phyloP scores from a whole-genome alignment of 1,140 invertebrate genomes.

The Drosophila ercepeae region DNA sequence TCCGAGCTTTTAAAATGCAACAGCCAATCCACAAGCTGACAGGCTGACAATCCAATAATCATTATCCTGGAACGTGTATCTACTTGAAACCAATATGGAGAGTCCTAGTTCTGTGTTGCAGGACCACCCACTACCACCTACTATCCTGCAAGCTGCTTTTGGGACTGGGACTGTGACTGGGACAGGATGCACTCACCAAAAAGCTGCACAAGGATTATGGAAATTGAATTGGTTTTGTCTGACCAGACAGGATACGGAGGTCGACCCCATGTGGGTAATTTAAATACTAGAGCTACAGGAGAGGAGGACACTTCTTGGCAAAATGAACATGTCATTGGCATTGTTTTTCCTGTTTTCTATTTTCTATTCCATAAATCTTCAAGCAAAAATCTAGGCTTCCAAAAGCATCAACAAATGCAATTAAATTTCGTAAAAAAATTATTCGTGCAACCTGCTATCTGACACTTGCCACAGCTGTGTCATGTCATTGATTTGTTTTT shows the following conservation, averaged over 20 bases:
- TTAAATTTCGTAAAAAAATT: conserved; percentile 59
- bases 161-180: no score
- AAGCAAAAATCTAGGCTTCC: conserved; percentile 15
- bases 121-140: not conserved
- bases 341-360: not conserved
- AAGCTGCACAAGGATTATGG: conserved; percentile 18
- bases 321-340: conserved; percentile 30
- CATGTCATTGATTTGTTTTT: conserved; percentile 28
- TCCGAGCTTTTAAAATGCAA: not conserved
- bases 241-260: not conserved
- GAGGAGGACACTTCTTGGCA: not conserved
- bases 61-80: not conserved
- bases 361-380: conserved; percentile 15
- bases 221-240: conserved; percentile 30
- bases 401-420: conserved; percentile 54
- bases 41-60: conserved; percentile 2
- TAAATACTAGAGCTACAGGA: conserved; percentile 6
- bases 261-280: conserved; percentile 27
- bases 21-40: not conserved
- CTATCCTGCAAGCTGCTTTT: not conserved
- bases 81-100: not conserved
- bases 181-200: not conserved
- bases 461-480: not conserved
- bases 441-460: conserved; percentile 14
- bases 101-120: no score